Evolutionary conservation across 2,888 invertebrate genomes (phyloP), one percentile per base, ranked within the genome.

Genomic region (Idaea straminata): DNA sequence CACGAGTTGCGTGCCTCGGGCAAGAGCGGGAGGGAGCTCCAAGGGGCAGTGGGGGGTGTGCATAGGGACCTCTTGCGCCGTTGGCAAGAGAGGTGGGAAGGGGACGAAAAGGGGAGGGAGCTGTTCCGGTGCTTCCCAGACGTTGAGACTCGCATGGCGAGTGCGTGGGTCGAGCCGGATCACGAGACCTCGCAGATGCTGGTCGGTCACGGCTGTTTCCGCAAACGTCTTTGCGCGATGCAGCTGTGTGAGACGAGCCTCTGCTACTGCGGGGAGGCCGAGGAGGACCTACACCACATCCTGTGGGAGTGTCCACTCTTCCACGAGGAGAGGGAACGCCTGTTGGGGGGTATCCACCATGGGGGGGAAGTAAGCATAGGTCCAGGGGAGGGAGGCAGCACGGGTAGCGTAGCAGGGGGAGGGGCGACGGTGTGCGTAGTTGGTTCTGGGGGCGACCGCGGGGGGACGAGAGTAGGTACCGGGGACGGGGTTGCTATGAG

Each of bases 151-250:
- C 60, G 77, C 13, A 65, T 74, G 7, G 25, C 13, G 6, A 35
- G 57, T 0, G 35, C 61, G 5, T 78, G 76, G 74, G 70, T 77
- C 0, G 70, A 66, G 5, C 74, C 74, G 61, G 76, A 77, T 69
- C 72, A 74, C 15, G 69, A 61, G 4, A 61, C 65, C 5, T 75
- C 74, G 0, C 73, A 75, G 63, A 13, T 57, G 10, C 57, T 57
- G 15, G 15, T 15, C 10, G 57, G 57, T 15, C 57, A 57, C 57
- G 57, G 57, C 57, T 57, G 57, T 57, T 57, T 57, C 57, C 7
- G 57, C 10, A 15, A 7, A 15, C 7, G 57, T 13, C 57, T 57
- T 57, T 57, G 7, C 15, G 57, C 57, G 57, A 7, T 57, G 10
- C 10, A 7, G 10, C 57, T 57, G 57, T 13, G 57, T 15, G 57